These are phyloP conservation scores for Lordiphosa mommai DNA, from an alignment of 1,140 invertebrate species.

Conservation along the genomic window DNA sequence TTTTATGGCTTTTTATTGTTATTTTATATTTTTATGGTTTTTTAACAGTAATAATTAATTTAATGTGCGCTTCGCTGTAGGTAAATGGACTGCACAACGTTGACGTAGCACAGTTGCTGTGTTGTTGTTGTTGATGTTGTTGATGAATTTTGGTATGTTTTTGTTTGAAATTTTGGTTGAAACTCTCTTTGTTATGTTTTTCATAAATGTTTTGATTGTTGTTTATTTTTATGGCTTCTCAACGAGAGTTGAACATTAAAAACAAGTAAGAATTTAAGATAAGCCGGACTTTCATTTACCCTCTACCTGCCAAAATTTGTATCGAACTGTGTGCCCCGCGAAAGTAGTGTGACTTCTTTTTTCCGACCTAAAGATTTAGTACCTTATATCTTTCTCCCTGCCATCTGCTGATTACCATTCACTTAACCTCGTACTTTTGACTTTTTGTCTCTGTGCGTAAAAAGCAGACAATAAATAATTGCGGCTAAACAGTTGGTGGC, in stretches of 20 bases:
- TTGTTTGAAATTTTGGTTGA: conserved; percentile 33
- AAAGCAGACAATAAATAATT: conserved; percentile 60
- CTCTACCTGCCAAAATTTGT: too few species aligned
- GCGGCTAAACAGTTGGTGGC: conserved; percentile 52
- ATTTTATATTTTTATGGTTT: conserved; percentile 65
- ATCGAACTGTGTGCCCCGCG: too few species aligned
- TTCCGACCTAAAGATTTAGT: neutral
- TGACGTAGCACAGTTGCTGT: conserved; percentile 9
- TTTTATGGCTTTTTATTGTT: conserved; percentile 68
- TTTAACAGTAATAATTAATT: conserved; percentile 78
- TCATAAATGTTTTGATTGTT: conserved; percentile 25
- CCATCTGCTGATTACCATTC: conserved; percentile 64
- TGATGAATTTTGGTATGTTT: conserved; percentile 9
- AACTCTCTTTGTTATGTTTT: conserved; percentile 18
- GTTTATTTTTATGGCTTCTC: conserved; percentile 6
- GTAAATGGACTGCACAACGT: conserved; percentile 47
- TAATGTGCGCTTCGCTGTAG: conserved; percentile 65
- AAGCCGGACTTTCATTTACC: too few species aligned
- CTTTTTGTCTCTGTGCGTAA: conserved; percentile 16
- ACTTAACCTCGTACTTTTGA: conserved; percentile 55
- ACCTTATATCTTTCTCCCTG: conserved; percentile 5
- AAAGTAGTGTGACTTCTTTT: too few species aligned
- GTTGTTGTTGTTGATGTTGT: neutral
- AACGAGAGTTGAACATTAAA: conserved; percentile 24
- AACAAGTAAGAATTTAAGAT: conserved; percentile 8